Base-by-base conservation (phyloP, 2,888 invertebrate genomes). In the Drosophila cognata region DNA sequence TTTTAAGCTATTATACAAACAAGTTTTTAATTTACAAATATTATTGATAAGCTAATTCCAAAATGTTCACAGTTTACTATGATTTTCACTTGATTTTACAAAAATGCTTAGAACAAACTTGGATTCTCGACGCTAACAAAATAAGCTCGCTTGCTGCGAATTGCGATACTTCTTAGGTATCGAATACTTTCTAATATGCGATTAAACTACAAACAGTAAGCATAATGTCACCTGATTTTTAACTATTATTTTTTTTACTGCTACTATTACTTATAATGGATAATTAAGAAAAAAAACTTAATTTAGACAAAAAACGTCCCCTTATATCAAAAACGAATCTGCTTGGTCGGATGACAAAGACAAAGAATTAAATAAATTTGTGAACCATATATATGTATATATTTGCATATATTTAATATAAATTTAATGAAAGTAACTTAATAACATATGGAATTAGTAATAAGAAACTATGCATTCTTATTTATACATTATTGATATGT, bases 71-170 rank as follows among this genome's bases (percentile, higher is more conserved):
- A 43, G 43, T 16, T 21, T 4, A 41, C 35, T 57, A 51, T 35
- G 38, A 43, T 3, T 21, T 13, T 36, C n/a, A 11, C 18, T 8
- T 28, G 29, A 53, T 18, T 7, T 25, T 8, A 55, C 18, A 55
- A 35, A 21, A 35, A 53, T 21, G 25, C 18, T 29, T 28, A 50
- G 36, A 21, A 18, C 25, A 13, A 53, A 35, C 48, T 63, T 64
- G 5, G 13, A 35, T 7, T 18, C 7, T 21, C 3, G 68, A 69
- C 68, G 68, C 68, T 65, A 43, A 35, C 43, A 69, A 69, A 69
- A 66, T 57, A 66, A 57, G 68, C 68, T 57, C 68, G 66, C 68
- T 66, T 35, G 48, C 33, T 28, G 46, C 48, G 43, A 59, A 18
- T 58, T 18, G 21, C 41, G 56, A 56, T 56, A 31, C 21, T 13